Conservation (phyloP, 2,113 vertebrate genomes). For the Amblyopsis rosae region DNA sequence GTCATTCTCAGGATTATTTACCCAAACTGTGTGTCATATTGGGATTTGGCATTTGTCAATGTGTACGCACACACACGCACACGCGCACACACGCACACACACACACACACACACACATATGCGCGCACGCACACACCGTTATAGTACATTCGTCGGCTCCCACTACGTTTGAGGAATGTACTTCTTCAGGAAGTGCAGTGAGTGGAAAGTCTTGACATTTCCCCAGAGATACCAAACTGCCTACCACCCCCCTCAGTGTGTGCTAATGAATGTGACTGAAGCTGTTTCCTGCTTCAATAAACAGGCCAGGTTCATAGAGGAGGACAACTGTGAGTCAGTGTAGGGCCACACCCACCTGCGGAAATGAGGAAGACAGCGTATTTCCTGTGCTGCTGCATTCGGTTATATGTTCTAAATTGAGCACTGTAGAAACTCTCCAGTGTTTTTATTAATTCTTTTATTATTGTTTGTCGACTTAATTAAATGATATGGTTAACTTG, state of each 20-base stretch:
- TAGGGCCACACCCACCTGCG: no score
- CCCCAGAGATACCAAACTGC: not conserved
- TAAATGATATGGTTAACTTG: no score
- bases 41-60: no score
- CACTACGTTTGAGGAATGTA: not conserved
- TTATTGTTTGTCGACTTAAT: no score
- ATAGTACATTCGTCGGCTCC: not conserved
- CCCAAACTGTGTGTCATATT: no score
- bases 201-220: slow-evolving; percentile 28
- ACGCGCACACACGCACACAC: slow-evolving; percentile 5
- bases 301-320: slow-evolving; percentile 16
- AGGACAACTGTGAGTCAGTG: not conserved
- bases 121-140: slow-evolving; percentile 3
- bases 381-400: no score
- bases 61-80: not conserved
- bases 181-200: slow-evolving; percentile 15
- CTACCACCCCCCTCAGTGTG: not conserved
- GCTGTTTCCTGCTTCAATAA: slow-evolving; percentile 5
- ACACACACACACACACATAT: slow-evolving; percentile 9
- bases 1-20: no score
- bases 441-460: no score
- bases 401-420: no score
- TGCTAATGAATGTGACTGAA: slow-evolving; percentile 15
- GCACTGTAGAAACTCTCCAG: no score
- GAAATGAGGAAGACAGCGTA: no score